Percentiles rank a stretch among this genome's conserved stretches.
Evolutionary conservation across 2,888 invertebrate species (phyloP).

Genomic region (Allophyes oxyacanthae): DNA sequence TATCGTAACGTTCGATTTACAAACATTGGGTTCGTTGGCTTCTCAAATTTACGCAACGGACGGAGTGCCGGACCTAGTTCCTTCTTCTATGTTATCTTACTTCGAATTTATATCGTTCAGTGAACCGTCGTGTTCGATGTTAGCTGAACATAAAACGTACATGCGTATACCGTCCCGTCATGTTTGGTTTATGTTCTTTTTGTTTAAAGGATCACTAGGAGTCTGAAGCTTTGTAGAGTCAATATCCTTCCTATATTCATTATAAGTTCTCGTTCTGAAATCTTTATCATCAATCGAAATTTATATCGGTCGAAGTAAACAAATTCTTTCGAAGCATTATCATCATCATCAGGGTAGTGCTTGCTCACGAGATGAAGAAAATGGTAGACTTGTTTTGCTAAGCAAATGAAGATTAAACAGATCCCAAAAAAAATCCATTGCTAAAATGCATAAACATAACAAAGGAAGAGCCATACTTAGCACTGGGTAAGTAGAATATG

Average conservation of each 20-base stretch:
- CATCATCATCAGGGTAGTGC: too few relatives aligned
- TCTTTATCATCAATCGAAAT: not conserved
- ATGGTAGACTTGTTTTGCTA: not conserved
- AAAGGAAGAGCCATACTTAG: too few relatives aligned
- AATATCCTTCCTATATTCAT: not conserved
- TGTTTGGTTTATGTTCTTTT: conserved; percentile 27
- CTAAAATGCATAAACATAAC: too few relatives aligned
- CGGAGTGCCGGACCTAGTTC: conserved; percentile 23
- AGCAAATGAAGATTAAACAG: not conserved
- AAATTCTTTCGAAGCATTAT: too few relatives aligned
- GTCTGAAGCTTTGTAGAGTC: not conserved
- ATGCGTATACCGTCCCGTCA: conserved; percentile 3
- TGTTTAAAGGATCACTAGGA: conserved; percentile 8
- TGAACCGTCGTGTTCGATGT: conserved; percentile 49
- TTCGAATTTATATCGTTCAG: conserved; percentile 61
- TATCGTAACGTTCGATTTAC: conserved; percentile 66
- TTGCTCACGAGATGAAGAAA: not conserved
- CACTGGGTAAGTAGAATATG: not conserved
- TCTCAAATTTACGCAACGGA: conserved; percentile 70
- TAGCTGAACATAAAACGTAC: conserved; percentile 19
- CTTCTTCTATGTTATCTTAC: conserved; percentile 51
- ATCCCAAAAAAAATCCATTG: too few relatives aligned
- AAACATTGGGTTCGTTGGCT: conserved; percentile 72
- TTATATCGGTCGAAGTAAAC: too few relatives aligned
- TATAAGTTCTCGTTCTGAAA: conserved; percentile 10